These are phyloP conservation scores for Xenopus borealis DNA, from an alignment of 2,113 vertebrate species.

Conservation along the genomic window DNA sequence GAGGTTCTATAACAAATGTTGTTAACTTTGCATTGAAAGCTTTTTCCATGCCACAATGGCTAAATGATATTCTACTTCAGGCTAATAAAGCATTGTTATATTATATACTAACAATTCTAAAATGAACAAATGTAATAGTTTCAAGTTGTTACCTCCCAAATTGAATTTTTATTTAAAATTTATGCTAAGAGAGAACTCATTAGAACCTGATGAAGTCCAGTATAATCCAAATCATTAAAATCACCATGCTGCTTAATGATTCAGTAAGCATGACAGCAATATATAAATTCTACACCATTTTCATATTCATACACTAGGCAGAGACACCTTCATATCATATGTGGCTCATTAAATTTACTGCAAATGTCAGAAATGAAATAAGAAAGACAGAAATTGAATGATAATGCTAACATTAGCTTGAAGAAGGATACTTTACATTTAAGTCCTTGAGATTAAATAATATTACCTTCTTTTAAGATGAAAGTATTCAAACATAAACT, in stretches of 20 bases:
- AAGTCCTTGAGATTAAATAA: conserved; percentile 2
- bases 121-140: background rate
- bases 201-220: conserved; percentile 77
- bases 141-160: conserved; percentile 74
- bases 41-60: too few species aligned
- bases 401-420: conserved; percentile 79
- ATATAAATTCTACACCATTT: conserved; percentile 77
- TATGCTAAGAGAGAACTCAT: conserved; percentile 79
- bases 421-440: conserved; percentile 75
- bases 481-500: background rate
- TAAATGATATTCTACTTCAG: too few species aligned
- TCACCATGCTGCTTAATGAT: conserved; percentile 80
- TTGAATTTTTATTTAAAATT: conserved; percentile 83
- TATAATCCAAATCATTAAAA: conserved; percentile 81
- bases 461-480: background rate
- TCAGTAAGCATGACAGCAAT: conserved; percentile 75
- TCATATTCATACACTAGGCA: conserved; percentile 77
- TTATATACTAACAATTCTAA: background rate
- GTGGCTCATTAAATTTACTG: conserved; percentile 86
- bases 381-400: conserved; percentile 77
- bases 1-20: too few species aligned
- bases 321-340: conserved; percentile 79
- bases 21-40: too few species aligned
- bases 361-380: conserved; percentile 83
- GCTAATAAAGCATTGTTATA: background rate